A percentile compares a stretch with the other conserved stretches of the same genome.
phyloP scores from a whole-genome alignment of 2,113 vertebrate species.

The Jaculus jaculus region DNA sequence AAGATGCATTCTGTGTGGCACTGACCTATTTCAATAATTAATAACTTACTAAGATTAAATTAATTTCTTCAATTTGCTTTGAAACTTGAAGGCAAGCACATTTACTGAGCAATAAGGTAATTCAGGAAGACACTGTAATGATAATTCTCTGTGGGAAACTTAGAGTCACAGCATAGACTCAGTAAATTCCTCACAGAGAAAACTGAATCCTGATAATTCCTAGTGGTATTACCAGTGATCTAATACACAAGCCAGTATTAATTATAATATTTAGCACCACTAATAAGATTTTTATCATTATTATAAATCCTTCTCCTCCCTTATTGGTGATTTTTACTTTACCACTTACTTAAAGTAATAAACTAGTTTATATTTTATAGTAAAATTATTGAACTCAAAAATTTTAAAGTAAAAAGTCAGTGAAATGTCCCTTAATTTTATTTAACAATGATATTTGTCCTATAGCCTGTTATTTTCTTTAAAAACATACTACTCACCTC shows the following conservation, averaged over 20 bases:
- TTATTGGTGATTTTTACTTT: neutral
- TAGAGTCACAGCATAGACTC: constrained; percentile 48
- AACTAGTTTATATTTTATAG: neutral
- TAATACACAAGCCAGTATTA: constrained; percentile 46
- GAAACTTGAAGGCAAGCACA: constrained; percentile 17
- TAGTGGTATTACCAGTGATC: constrained; percentile 35
- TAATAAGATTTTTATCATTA: constrained; percentile 45
- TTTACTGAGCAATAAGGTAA: constrained; percentile 47
- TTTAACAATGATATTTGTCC: constrained; percentile 12
- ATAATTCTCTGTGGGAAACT: constrained; percentile 62
- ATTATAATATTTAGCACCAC: constrained; percentile 52
- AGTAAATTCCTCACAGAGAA: constrained; percentile 46
- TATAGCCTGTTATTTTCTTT: neutral
- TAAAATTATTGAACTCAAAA: neutral
- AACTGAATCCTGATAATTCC: constrained; percentile 61
- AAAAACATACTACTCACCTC: neutral
- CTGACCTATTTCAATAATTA: neutral
- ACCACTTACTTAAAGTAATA: neutral
- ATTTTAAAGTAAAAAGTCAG: neutral
- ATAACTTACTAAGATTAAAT: constrained; percentile 34
- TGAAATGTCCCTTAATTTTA: neutral
- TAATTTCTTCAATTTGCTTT: constrained; percentile 56
- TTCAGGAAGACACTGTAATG: neutral
- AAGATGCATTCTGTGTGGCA: neutral
- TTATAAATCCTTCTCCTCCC: neutral